Percentiles rank a stretch among this genome's conserved stretches.
Conservation (phyloP, 1,140 invertebrate genomes). For the Carcinoscorpius rotundicauda region DNA sequence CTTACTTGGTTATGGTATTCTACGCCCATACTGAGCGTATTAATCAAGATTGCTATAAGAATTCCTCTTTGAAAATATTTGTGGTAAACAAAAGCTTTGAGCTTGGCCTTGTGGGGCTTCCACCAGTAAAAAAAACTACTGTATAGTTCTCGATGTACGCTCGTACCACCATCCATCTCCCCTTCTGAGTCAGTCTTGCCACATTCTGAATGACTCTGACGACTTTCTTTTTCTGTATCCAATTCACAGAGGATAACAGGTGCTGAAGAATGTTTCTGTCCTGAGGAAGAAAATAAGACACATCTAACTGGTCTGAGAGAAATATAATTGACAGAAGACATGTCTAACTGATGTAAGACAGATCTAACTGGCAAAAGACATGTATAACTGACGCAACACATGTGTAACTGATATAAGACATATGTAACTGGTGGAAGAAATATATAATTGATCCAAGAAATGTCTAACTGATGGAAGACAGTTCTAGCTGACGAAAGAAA, state of each 20-base stretch:
- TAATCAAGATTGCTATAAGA: constrained; percentile 89
- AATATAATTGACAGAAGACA: too few species aligned
- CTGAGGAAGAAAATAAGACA: constrained; percentile 7
- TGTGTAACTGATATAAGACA: too few species aligned
- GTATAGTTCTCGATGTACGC: constrained; percentile 1
- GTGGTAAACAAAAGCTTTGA: constrained; percentile 25
- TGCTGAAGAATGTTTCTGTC: constrained; percentile 30
- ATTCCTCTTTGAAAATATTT: constrained; percentile 83
- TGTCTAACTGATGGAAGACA: too few species aligned
- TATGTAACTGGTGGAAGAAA: too few species aligned
- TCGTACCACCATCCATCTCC: constrained; percentile 10
- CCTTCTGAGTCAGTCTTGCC: constrained; percentile 23
- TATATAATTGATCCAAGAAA: too few species aligned
- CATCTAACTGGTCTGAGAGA: too few species aligned
- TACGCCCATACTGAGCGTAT: constrained; percentile 98
- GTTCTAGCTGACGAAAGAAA: too few species aligned
- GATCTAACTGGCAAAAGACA: too few species aligned
- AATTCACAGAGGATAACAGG: constrained; percentile 27
- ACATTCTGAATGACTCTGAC: constrained; percentile 19
- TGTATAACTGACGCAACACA: too few species aligned
- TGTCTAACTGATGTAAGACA: too few species aligned
- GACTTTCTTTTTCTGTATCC: constrained; percentile 9
- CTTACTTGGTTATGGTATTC: constrained; percentile 73
- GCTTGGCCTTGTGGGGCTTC: constrained; percentile 14
- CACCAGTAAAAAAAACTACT: constrained; percentile 15